phyloP scores from a whole-genome alignment of 2,113 vertebrate species.

The Megalops atlanticus region DNA sequence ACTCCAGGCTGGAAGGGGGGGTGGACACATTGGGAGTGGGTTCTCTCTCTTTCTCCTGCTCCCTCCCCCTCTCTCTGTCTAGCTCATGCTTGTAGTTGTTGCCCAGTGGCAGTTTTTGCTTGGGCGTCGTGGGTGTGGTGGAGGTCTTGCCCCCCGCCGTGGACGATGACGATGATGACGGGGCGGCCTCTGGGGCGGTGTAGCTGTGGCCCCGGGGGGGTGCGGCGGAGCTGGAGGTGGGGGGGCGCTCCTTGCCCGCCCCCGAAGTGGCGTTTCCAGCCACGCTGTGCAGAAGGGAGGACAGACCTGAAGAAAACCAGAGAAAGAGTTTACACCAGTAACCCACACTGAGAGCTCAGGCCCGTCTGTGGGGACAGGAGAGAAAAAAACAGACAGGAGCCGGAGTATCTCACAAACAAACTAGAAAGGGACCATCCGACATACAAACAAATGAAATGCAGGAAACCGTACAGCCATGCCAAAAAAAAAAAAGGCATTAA shows the following conservation, averaged over 20 bases:
- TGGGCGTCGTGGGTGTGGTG: slow-evolving; percentile 74
- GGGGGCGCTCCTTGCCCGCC: slow-evolving; percentile 28
- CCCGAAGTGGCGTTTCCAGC: slow-evolving; percentile 66
- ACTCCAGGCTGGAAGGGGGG: slow-evolving; percentile 86
- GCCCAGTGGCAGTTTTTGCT: slow-evolving; percentile 61
- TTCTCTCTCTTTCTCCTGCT: slow-evolving; percentile 16
- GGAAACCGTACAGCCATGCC: not conserved
- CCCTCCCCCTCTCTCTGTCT: slow-evolving; percentile 9
- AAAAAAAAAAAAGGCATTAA: no score
- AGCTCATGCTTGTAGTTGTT: slow-evolving; percentile 58
- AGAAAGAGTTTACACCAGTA: slow-evolving; percentile 4
- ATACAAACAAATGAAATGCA: no score
- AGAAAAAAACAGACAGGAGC: not conserved
- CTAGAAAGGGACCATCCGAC: no score
- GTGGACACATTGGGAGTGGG: slow-evolving; percentile 54
- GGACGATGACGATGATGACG: slow-evolving; percentile 48
- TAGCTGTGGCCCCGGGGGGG: slow-evolving; percentile 59
- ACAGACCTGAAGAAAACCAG: slow-evolving; percentile 77
- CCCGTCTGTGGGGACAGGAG: not conserved
- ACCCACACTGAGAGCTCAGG: not conserved
- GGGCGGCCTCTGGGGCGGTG: slow-evolving; percentile 13
- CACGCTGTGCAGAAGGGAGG: slow-evolving; percentile 89
- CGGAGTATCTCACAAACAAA: not conserved
- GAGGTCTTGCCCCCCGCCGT: slow-evolving; percentile 73
- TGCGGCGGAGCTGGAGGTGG: slow-evolving; percentile 63